Base-by-base conservation (phyloP, 2,113 vertebrate species). In the Beaufortia kweichowensis region DNA sequence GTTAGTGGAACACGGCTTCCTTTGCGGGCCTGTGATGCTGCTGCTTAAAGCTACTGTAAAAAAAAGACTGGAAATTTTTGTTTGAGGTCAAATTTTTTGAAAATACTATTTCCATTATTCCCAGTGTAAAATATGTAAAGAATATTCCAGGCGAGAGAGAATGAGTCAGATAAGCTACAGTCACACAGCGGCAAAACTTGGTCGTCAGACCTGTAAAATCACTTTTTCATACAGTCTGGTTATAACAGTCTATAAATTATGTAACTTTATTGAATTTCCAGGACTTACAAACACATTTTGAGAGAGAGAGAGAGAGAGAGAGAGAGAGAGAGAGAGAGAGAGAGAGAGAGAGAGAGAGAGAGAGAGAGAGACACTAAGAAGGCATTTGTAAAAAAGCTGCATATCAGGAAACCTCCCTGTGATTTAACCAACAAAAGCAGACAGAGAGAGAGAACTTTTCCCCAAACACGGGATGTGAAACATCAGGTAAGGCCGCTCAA, bases 401-500 rank as follows among this genome's bases (percentile, higher is more conserved):
- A 46, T 48, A 64, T 66, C 60, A 61, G 56, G 72, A 68, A 24
- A 77, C 23, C 33, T 79, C 41, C n/a, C 50, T 61, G 17, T 26
- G 29, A 82, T 79, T 66, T 14, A 50, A 75, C 75, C 50, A 81
- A 82, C 29, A 69, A 79, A 79, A 81, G 65, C 29, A 14, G 29
- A 63, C 26, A 26, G 10, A 11, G 35, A 43, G 78, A 74, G 79
- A 87, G 86, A 90, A 84, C 81, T 81, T 88, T 88, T 87, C 77
- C 62, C 56, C 41, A 65, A 78, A 80, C 23, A 46, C 15, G 23
- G 55, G 7, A 39, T 39, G 41, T 24, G 48, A 73, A 71, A 46
- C 71, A 39, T 73, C 86, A 83, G 81, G 69, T 68, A 83, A 86
- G 83, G 84, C 76, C 87, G 89, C 86, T 91, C 89, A 89, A 91